Evolutionary conservation across 2,113 vertebrate species (phyloP), one percentile per base, ranked within the genome.

Genomic region (Leptocoma aspasia): DNA sequence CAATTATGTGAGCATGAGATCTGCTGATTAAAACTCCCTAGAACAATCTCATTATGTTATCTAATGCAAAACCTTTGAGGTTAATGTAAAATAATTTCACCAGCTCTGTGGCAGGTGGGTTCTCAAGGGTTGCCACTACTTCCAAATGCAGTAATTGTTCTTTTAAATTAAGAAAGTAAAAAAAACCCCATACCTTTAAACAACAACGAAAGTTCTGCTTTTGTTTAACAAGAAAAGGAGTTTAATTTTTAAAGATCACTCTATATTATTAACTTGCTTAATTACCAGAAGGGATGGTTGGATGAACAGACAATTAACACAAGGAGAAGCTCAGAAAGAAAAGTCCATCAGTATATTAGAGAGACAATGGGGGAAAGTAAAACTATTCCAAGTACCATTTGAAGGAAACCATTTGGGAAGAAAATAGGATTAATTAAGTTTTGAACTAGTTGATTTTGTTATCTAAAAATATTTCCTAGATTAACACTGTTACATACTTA

Each of bases 381-480:
- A 95, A 92, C 70, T 80, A 59, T 95, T 96, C 76, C 76, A 89
- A 91, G 84, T 76, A n/a, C 72, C 10, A n/a, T 86, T 72, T 66
- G 60, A 84, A 95, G 94, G 66, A 92, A 97, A 89, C 73, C 57
- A 93, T 60, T 96, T 92, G 82, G 73, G 72, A 94, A 92, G 56
- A 77, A 95, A 93, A 81, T 57, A 31, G 64, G 93, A 92, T 97
- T 93, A 93, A 91, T 93, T 95, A 91, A 73, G 85, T 90, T 96
- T 91, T 92, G 85, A 90, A 88, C 39, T 10, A 2, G 65, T 94
- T 94, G 77, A 86, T 95, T 95, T 70, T 89, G 80, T 95, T 93
- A 92, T 77, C 82, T 92, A 82, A 91, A 96, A 95, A 89, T 93
- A 94, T 92, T 96, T 92, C 41, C 61, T 50, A 63, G 41, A 92